Base-by-base conservation (phyloP, 2,113 vertebrate species). In the Hyperoodon ampullatus region DNA sequence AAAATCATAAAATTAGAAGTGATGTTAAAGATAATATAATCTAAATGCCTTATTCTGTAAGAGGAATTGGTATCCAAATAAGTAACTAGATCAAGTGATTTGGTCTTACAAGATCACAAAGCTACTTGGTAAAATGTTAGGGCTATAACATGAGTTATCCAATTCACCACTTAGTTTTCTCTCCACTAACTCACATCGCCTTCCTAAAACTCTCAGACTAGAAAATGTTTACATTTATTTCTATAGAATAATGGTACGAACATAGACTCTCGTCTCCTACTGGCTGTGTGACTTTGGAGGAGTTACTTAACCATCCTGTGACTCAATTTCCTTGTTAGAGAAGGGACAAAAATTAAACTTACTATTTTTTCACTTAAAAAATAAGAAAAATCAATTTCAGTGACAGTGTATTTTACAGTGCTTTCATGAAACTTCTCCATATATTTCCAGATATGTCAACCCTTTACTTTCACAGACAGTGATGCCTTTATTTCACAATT, bases 1-100 rank as follows among this genome's bases (percentile, higher is more conserved):
- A 77, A n/a, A 70, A 86, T 61, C 30, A 58, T 70, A 94, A 95
- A 94, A 63, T 83, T 26, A 53, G 33, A 50, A 89, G 39, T 88
- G 42, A 77, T 33, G 19, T 53, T 94, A 70, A 21, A 91, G 8
- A 26, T 23, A 30, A 35, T 35, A 33, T 61, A 72, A 92, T 16
- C 2, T 83, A 47, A 91, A 70, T 87, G 16, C 0, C 19, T 77
- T 94, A 58, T 81, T 78, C 63, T 63, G 8, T 65, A 70, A 83
- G 71, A 80, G 1, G 4, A 68, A 28, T 42, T 60, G 4, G 26
- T 65, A 85, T 28, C 0, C 74, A 83, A 58, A 44, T 47, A 58
- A n/a, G 93, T 42, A 85, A 28, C 50, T 74, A 44, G 23, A 35
- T 55, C 53, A n/a, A 84, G 12, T 58, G 55, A 26, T 24, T 80